Evolutionary conservation across 1,140 invertebrate species (phyloP), one percentile per base, ranked within the genome.

Genomic region (Rhagoletis pomonella): DNA sequence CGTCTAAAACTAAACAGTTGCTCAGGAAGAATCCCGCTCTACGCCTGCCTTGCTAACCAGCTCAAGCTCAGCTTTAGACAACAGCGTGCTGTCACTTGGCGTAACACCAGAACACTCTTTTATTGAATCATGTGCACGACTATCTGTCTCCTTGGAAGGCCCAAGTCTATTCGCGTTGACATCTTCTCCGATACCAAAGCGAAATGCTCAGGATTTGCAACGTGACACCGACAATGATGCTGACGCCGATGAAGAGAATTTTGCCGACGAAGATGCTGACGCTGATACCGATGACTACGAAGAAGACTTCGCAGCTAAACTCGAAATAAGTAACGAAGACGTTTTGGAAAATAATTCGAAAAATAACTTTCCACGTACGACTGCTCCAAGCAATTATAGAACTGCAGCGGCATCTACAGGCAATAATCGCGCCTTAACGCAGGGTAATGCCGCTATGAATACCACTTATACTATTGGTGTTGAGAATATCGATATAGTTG

Each of bases 41-140:
- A 97, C 97, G 87, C 97, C 96, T 84, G 96, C 96, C 39, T 93
- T 97, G 89, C 95, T 96, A 90, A 95, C 96, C 89, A 94, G 95
- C 67, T 95, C 95, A 81, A 95, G 95, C 88, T 93, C 94, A 12
- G 90, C 90, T 89, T 89, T 90, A 89, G 93, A 93, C 87, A 93
- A 93, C 91, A 92, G 94, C 89, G 93, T 93, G 88, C 89, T 95
- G 4, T 96, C 96, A 1, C 94, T 97, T 85, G 96, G 96, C 88
- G 96, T 97, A 91, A 97, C 97, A 88, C 96, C 96, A 12, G 97
- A 97, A 93, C 97, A 97, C 90, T 97, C 96, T 42, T 94, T 97
- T 69, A 94, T 97, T 10, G 97, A 98, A 93, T 97, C 96, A 89
- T 98, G 96, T 92, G 97, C 97, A 10, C 94, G 97, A 60, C 95